Percentiles rank a stretch among this genome's conserved stretches.
Conservation (phyloP, 2,113 vertebrate species). For the Plecotus auritus region DNA sequence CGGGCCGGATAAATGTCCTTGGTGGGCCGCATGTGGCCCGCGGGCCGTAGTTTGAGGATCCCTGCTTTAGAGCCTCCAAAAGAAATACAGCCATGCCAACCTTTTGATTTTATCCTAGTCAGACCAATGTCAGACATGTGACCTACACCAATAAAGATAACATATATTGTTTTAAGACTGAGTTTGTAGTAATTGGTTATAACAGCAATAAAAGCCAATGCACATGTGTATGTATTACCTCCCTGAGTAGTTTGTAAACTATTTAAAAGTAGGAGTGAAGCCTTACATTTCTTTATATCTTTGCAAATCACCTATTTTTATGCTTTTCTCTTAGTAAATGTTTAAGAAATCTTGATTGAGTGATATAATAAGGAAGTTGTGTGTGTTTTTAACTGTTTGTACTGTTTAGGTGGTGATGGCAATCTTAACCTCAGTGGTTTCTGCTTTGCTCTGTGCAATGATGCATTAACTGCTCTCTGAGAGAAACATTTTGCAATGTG, state of each 20-base stretch:
- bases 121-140: neutral
- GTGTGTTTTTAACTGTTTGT: neutral
- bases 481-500: constrained; percentile 58
- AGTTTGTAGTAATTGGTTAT: neutral
- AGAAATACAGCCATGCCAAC: neutral
- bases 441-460: neutral
- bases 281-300: neutral
- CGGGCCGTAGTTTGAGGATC: too few relatives aligned
- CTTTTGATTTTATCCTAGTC: neutral
- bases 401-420: neutral
- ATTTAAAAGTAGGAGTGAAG: neutral
- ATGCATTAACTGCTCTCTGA: constrained; percentile 5
- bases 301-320: neutral
- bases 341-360: neutral
- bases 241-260: neutral
- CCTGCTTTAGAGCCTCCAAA: neutral
- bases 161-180: neutral
- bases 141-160: neutral
- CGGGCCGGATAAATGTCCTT: too few relatives aligned
- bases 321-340: neutral
- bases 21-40: too few relatives aligned
- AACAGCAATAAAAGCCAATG: neutral
- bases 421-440: constrained; percentile 4
- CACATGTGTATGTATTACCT: neutral
- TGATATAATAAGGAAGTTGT: neutral